Evolutionary conservation across 2,797 vertebrate species (phyloP).

Genomic region (Chrysocyon brachyurus): DNA sequence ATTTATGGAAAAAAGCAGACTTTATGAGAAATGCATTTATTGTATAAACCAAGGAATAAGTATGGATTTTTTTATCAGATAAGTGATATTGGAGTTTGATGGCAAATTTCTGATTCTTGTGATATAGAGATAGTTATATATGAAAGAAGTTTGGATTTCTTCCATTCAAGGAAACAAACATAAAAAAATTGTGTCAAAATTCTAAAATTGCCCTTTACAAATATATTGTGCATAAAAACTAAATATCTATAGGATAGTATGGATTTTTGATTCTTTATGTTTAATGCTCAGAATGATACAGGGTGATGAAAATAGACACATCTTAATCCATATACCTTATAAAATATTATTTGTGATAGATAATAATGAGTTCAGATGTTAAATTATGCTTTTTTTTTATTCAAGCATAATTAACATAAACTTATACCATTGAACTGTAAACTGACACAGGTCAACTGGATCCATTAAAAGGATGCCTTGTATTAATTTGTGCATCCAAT

Average conservation of each 20-base stretch:
- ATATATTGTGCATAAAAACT: neutral
- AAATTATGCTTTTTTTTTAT: slow-evolving; percentile 3
- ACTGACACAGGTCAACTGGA: neutral
- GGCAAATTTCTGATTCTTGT: neutral
- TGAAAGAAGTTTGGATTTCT: neutral
- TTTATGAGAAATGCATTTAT: neutral
- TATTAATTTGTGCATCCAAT: neutral
- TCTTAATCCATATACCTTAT: neutral
- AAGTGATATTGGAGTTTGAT: neutral
- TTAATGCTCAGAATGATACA: neutral
- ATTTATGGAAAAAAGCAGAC: neutral
- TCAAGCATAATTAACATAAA: neutral
- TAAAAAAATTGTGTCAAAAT: neutral
- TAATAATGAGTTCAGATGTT: neutral
- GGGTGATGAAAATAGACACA: neutral
- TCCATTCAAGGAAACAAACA: neutral
- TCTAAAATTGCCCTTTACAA: neutral
- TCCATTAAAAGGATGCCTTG: neutral
- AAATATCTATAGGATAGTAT: neutral
- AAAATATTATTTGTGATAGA: neutral
- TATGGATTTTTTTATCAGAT: neutral
- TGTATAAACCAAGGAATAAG: neutral
- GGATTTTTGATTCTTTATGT: neutral
- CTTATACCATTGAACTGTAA: neutral
- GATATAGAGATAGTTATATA: neutral